These are phyloP conservation scores for Dione juno DNA, from an alignment of 2,888 invertebrate species.

Conservation along the genomic window DNA sequence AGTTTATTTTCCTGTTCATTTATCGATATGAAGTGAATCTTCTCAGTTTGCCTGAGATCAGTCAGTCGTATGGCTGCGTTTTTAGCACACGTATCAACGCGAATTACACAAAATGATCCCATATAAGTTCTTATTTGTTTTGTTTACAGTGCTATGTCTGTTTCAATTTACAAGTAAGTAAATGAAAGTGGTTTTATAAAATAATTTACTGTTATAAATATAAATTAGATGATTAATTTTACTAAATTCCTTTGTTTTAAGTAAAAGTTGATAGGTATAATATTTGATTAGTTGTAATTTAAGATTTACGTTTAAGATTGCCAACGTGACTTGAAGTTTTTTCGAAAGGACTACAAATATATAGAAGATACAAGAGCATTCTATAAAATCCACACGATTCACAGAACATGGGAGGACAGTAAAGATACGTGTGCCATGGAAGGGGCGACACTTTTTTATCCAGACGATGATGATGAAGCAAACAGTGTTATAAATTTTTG, in stretches of 20 bases:
- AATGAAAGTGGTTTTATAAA: conserved; percentile 19
- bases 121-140: conserved; percentile 40
- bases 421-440: conserved; percentile 60
- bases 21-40: conserved; percentile 32
- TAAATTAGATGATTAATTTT: background rate
- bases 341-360: conserved; percentile 66
- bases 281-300: conserved; percentile 11
- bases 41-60: conserved; percentile 26
- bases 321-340: conserved; percentile 58
- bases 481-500: conserved; percentile 51
- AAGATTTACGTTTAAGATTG: conserved; percentile 55
- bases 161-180: conserved; percentile 48
- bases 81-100: conserved; percentile 11
- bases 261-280: background rate
- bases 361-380: conserved; percentile 58
- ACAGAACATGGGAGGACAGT: conserved; percentile 61
- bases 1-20: conserved; percentile 41
- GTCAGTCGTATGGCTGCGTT: conserved; percentile 23
- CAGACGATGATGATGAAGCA: conserved; percentile 60
- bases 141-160: conserved; percentile 42
- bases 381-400: conserved; percentile 67
- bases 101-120: conserved; percentile 41
- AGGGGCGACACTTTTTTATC: conserved; percentile 64
- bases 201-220: background rate
- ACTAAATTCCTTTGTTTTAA: background rate